Base-by-base conservation (phyloP, 2,797 vertebrate genomes). In the Lagothrix lagotricha region DNA sequence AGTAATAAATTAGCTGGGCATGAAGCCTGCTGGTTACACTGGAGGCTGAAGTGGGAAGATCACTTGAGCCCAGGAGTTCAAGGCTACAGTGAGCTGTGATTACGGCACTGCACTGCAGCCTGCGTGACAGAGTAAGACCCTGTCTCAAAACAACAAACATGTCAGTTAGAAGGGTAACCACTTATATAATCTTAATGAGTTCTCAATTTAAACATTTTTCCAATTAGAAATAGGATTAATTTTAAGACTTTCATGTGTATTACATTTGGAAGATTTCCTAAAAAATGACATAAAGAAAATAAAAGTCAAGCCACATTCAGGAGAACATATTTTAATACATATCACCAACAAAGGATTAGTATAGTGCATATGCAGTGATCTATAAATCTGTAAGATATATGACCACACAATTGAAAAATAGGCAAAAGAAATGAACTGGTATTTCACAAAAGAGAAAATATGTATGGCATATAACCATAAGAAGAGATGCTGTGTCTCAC, bases 191-290 rank as follows among this genome's bases (percentile, higher is more conserved):
- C 77, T 92, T 94, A 91, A 85, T 90, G 87, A 70, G 54, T 77
- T 94, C 96, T 72, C 81, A 95, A 86, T 33, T 88, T 96, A 94
- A 97, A 89, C 11, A 75, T 95, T 85, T 96, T 92, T 58, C 58
- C 8, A 88, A 14, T 72, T 90, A 58, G 46, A 96, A 95, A 52
- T n/a, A 75, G 54, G 28, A 89, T 54, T 94, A 54, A 80, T 73
- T 97, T 96, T 96, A 91, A 41, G 52, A 28, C 33, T 90, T 41
- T 39, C 5, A 85, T 41, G 41, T 76, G 76, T 58, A 67, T 82
- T 26, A 64, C 3, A 54, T 0, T 39, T 64, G 3, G 61, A 64
- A 64, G 61, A n/a, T 7, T n/a, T 64, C 61, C 15, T 64, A 17
- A 64, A 64, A 61, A n/a, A 33, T n/a, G 61, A 19, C 36, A 17